phyloP scores from a whole-genome alignment of 1,140 invertebrate genomes.

The Mycetomoellerius zeteki region DNA sequence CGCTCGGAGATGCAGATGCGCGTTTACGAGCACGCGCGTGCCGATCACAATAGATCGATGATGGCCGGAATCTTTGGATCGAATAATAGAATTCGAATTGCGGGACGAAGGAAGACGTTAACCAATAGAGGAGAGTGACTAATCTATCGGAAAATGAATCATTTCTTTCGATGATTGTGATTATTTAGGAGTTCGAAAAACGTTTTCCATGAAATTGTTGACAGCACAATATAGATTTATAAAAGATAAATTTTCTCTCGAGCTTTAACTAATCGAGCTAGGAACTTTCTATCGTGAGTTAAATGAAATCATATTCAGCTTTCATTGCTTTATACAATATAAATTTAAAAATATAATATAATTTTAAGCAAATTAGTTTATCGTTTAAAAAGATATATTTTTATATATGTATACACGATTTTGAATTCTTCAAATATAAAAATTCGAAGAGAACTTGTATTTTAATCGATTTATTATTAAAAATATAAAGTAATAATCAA shows the following conservation, averaged over 20 bases:
- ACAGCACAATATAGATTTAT: not conserved
- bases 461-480: not conserved
- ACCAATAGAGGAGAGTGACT: conserved; percentile 1
- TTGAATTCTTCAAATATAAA: not conserved
- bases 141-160: conserved; percentile 8
- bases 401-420: not conserved
- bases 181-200: not conserved
- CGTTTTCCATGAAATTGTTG: not conserved
- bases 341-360: not conserved
- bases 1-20: conserved; percentile 58
- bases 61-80: conserved; percentile 26
- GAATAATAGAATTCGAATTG: conserved; percentile 34
- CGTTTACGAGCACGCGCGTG: conserved; percentile 57
- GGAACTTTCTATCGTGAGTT: not conserved
- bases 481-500: not conserved
- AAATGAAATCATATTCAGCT: not conserved
- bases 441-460: not conserved
- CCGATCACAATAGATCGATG: conserved; percentile 64
- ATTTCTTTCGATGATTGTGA: conserved; percentile 15
- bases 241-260: not conserved
- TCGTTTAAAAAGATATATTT: not conserved
- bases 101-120: not conserved
- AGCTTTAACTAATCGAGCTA: not conserved
- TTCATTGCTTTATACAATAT: not conserved
- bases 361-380: not conserved